phyloP scores from a whole-genome alignment of 2,113 vertebrate genomes.

The Chloebia gouldiae region DNA sequence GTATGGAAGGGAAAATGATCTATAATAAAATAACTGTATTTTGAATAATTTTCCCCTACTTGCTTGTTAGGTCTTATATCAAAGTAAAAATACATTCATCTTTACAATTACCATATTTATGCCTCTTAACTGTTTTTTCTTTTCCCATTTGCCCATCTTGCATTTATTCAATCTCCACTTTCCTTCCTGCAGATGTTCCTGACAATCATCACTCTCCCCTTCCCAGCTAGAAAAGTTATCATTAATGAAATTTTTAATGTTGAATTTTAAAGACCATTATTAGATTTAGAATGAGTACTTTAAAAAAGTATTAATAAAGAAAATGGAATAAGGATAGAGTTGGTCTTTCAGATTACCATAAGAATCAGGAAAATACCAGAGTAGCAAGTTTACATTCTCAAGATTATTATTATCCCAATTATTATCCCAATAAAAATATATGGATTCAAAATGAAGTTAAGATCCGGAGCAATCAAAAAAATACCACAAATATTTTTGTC shows the following conservation, averaged over 20 bases:
- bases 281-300: background rate
- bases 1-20: background rate
- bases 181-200: constrained; percentile 10
- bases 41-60: constrained; percentile 26
- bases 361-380: background rate
- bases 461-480: background rate
- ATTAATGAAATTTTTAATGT: background rate
- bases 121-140: constrained; percentile 7
- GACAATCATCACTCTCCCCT: constrained; percentile 35
- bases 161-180: constrained; percentile 31
- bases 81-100: constrained; percentile 35
- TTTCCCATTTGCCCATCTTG: constrained; percentile 27
- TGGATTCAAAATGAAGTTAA: background rate
- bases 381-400: background rate
- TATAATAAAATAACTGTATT: constrained; percentile 17
- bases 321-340: background rate
- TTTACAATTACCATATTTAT: constrained; percentile 58
- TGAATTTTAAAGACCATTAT: constrained; percentile 41
- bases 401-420: background rate
- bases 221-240: constrained; percentile 7
- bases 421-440: background rate
- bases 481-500: background rate
- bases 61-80: constrained; percentile 4
- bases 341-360: background rate
- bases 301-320: background rate